These are phyloP conservation scores for Episyrphus balteatus DNA, from an alignment of 1,140 invertebrate species.

Conservation along the genomic window DNA sequence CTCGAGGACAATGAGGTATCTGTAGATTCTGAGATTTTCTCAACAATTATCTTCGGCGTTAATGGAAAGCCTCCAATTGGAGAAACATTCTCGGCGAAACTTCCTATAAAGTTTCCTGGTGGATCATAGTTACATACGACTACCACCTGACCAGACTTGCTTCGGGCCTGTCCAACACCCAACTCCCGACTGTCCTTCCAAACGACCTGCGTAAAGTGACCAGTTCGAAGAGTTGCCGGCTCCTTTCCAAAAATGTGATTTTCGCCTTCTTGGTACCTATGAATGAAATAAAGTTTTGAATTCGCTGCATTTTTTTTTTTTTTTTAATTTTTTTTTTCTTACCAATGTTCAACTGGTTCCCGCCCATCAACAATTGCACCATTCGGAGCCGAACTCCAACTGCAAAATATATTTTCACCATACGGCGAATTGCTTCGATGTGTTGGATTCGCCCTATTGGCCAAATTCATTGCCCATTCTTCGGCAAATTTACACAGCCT, in stretches of 20 bases:
- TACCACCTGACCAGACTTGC: constrained; percentile 58
- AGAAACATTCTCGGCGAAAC: constrained; percentile 64
- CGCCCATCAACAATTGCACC: constrained; percentile 27
- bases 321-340: constrained; percentile 65
- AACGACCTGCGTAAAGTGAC: constrained; percentile 60
- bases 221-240: constrained; percentile 49
- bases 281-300: constrained; percentile 38
- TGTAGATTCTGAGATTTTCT: neutral
- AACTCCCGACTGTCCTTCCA: constrained; percentile 58
- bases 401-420: constrained; percentile 31
- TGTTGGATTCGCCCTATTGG: constrained; percentile 52
- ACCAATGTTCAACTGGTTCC: constrained; percentile 46
- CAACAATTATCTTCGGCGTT: neutral
- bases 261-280: constrained; percentile 52
- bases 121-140: constrained; percentile 82
- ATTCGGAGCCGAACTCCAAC: constrained; percentile 57
- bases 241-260: constrained; percentile 46
- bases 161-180: constrained; percentile 60
- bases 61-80: constrained; percentile 35
- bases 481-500: constrained; percentile 62
- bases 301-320: constrained; percentile 67
- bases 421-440: constrained; percentile 63
- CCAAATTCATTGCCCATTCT: constrained; percentile 71
- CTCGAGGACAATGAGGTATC: constrained; percentile 1
- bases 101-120: constrained; percentile 71